Evolutionary conservation across 2,113 vertebrate genomes (phyloP), one percentile per base, ranked within the genome.

Genomic region (Macrotis lagotis): DNA sequence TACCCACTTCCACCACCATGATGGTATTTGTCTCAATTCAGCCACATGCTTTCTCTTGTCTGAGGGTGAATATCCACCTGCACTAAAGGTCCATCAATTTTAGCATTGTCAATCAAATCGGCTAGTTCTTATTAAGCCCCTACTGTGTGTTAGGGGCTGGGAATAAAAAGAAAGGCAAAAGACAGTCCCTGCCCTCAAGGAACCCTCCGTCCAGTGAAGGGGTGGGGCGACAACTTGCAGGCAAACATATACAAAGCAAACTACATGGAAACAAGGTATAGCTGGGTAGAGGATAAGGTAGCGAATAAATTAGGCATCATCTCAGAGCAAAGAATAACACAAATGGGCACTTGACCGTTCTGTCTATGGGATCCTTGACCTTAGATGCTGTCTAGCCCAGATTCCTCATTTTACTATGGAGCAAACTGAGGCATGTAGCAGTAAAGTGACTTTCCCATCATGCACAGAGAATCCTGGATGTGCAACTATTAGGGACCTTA

Each of bases 161-260:
- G 28, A 37, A 31, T 14, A 66, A 28, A 66, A 66, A 66, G 28
- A 37, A 37, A 37, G 28, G 25, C 25, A 53, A 53, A 26, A 53
- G 52, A 53, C 25, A 53, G 3, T 26, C 25, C 25, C 24, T 53
- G 8, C 8, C 11, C 55, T 37, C 28, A 37, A 14, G 28, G 11
- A 66, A 31, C 28, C 12, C 2, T 3, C 28, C 3, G 55, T 3
- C 9, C 3, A 12, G 4, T 0, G 31, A n/a, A n/a, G n/a, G n/a
- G n/a, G n/a, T n/a, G 3, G 9, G 55, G 55, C 31, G 55, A 66
- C 28, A 66, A 2, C 28, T 14, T 14, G 31, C 10, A 3, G 14
- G 14, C 55, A 66, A 37, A 3, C 14, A 37, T 37, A 14, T 3
- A 66, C 11, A 3, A 66, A 31, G 2, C 1, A 26, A 53, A 4